Conservation (phyloP, 2,113 vertebrate genomes). For the Gambusia affinis region DNA sequence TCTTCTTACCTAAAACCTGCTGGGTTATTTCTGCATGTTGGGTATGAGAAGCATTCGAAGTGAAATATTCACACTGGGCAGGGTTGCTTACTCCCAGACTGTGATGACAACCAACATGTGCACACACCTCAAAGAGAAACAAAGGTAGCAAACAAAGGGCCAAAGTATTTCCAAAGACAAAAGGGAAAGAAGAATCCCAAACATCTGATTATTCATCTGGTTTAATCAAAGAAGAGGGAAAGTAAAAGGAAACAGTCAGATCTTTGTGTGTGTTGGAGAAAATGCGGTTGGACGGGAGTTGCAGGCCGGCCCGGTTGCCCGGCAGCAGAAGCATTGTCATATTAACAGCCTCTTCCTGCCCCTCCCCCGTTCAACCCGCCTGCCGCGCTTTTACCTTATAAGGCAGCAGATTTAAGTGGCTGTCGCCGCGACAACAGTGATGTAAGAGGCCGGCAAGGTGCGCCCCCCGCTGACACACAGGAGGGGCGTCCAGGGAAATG, state of each 20-base stretch:
- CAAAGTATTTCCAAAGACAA: background rate
- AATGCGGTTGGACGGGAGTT: conserved; percentile 72
- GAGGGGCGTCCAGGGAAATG: background rate
- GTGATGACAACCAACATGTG: background rate
- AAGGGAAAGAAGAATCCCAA: background rate
- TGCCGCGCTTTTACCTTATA: conserved; percentile 75
- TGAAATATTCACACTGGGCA: conserved; percentile 14
- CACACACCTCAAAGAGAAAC: background rate
- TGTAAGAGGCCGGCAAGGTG: conserved; percentile 68
- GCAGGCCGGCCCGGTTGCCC: conserved; percentile 69
- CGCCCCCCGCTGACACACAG: conserved; percentile 17
- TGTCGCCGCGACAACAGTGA: conserved; percentile 69
- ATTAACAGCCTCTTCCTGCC: conserved; percentile 73
- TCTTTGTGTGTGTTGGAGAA: conserved; percentile 3
- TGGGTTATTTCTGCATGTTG: background rate
- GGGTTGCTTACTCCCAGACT: background rate
- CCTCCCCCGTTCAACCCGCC: conserved; percentile 49
- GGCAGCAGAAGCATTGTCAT: conserved; percentile 72
- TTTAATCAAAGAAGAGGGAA: background rate
- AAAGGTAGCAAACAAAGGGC: background rate
- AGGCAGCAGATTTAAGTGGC: conserved; percentile 69
- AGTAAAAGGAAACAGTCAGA: background rate
- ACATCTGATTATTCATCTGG: conserved; percentile 30
- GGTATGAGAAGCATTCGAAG: conserved; percentile 16
- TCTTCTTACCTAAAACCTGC: background rate